Evolutionary conservation across 2,888 invertebrate species (phyloP).

Genomic region (Conchocele bisecta): DNA sequence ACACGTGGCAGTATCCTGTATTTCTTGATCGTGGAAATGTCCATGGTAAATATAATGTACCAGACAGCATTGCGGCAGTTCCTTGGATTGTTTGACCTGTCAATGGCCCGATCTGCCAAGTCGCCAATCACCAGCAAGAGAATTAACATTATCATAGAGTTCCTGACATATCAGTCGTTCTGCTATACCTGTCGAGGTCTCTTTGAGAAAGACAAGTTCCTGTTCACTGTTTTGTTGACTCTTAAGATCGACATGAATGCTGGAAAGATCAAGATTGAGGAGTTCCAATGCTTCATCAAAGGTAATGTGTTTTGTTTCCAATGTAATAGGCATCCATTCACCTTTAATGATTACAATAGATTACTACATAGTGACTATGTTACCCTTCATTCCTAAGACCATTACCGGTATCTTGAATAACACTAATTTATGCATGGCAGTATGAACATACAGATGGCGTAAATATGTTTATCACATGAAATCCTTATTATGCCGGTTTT

Average conservation of each 20-base stretch:
- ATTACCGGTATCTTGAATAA: too few relatives aligned
- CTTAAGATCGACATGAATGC: slow-evolving; percentile 96
- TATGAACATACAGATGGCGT: too few relatives aligned
- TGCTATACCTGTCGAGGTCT: slow-evolving; percentile 95
- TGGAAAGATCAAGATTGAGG: slow-evolving; percentile 91
- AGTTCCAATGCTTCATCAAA: slow-evolving; percentile 97
- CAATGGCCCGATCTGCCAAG: slow-evolving; percentile 92
- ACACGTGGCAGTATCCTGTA: slow-evolving; percentile 96
- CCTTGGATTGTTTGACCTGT: slow-evolving; percentile 95
- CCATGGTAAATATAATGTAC: slow-evolving; percentile 97
- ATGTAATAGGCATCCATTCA: too few relatives aligned
- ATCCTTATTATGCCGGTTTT: too few relatives aligned
- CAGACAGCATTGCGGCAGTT: slow-evolving; percentile 98
- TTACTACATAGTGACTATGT: too few relatives aligned
- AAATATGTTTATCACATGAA: too few relatives aligned
- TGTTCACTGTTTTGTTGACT: slow-evolving; percentile 96
- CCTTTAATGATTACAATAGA: too few relatives aligned
- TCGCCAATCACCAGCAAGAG: slow-evolving; percentile 92
- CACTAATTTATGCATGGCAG: too few relatives aligned
- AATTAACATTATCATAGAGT: slow-evolving; percentile 91
- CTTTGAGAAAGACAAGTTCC: slow-evolving; percentile 95
- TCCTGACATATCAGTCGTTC: slow-evolving; percentile 96
- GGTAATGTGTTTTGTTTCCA: slow-evolving; percentile 83
- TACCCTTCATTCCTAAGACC: too few relatives aligned
- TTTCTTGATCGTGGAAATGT: slow-evolving; percentile 98